Evolutionary conservation across 2,113 vertebrate genomes (phyloP).

Genomic region (Ageneiosus marmoratus): DNA sequence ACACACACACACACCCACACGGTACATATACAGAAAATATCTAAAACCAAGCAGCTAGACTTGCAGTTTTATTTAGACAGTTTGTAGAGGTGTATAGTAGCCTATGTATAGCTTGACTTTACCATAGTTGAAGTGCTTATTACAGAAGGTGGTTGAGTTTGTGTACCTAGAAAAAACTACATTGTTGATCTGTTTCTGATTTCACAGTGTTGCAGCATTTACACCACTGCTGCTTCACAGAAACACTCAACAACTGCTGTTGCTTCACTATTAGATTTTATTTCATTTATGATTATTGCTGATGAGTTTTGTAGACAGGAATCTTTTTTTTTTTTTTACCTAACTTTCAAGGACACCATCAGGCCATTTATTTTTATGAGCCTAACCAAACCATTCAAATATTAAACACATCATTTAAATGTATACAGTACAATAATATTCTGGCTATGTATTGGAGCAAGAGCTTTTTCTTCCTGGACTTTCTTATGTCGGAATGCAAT

Average conservation of each 20-base stretch:
- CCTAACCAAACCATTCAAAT: background rate
- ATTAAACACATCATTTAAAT: background rate
- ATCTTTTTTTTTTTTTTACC: no score
- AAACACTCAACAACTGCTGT: background rate
- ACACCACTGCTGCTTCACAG: no score
- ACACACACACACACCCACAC: no score
- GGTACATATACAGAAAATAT: no score
- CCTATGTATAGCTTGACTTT: background rate
- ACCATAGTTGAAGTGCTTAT: background rate
- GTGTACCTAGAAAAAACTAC: no score
- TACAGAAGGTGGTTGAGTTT: background rate
- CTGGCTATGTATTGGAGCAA: background rate
- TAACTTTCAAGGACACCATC: background rate
- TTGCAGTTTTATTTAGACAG: background rate
- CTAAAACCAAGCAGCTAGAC: background rate
- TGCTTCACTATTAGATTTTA: background rate
- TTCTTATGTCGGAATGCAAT: background rate
- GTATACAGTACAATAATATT: background rate
- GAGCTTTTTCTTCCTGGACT: background rate
- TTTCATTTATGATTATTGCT: background rate
- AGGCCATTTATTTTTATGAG: background rate
- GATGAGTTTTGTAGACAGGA: background rate
- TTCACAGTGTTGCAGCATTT: background rate
- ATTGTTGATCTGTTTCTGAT: background rate
- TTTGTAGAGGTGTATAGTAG: background rate